phyloP scores from a whole-genome alignment of 2,888 invertebrate species.

The Drosophila recens region DNA sequence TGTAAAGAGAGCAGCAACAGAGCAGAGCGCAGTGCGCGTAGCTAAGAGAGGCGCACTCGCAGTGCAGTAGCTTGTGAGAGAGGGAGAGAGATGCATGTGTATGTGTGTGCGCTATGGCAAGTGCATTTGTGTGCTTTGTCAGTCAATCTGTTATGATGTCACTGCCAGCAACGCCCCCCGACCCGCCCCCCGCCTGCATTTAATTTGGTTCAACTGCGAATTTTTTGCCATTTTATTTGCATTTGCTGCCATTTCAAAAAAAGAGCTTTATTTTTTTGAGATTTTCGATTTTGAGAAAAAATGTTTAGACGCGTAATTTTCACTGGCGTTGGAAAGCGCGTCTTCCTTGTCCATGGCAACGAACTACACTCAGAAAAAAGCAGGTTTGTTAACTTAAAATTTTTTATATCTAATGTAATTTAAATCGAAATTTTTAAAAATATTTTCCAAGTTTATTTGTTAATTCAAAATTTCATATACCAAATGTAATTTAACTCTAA shows the following conservation, averaged over 20 bases:
- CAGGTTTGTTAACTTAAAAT: too few relatives aligned
- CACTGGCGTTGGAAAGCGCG: slow-evolving; percentile 72
- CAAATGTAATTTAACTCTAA: too few relatives aligned
- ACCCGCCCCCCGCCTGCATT: slow-evolving; percentile 15
- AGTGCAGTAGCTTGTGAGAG: slow-evolving; percentile 45
- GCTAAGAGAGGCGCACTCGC: slow-evolving; percentile 42
- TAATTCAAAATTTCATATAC: too few relatives aligned
- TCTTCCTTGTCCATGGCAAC: slow-evolving; percentile 33
- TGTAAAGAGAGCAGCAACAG: slow-evolving; percentile 22
- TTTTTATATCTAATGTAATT: too few relatives aligned
- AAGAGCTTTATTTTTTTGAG: background rate
- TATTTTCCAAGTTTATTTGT: too few relatives aligned
- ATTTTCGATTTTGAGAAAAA: slow-evolving; percentile 28
- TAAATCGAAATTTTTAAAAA: too few relatives aligned
- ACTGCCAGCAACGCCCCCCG: slow-evolving; percentile 44
- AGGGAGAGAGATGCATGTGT: slow-evolving; percentile 12
- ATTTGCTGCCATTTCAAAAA: slow-evolving; percentile 5
- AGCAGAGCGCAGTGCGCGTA: slow-evolving; percentile 9
- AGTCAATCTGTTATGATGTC: slow-evolving; percentile 70
- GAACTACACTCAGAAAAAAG: slow-evolving; percentile 7
- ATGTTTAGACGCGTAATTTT: slow-evolving; percentile 64
- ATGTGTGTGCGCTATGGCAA: slow-evolving; percentile 53
- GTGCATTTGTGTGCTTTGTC: slow-evolving; percentile 67
- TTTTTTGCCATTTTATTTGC: slow-evolving; percentile 9
- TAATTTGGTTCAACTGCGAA: slow-evolving; percentile 10